Conservation (phyloP, 2,888 invertebrate species). For the Drosophila ezoana region DNA sequence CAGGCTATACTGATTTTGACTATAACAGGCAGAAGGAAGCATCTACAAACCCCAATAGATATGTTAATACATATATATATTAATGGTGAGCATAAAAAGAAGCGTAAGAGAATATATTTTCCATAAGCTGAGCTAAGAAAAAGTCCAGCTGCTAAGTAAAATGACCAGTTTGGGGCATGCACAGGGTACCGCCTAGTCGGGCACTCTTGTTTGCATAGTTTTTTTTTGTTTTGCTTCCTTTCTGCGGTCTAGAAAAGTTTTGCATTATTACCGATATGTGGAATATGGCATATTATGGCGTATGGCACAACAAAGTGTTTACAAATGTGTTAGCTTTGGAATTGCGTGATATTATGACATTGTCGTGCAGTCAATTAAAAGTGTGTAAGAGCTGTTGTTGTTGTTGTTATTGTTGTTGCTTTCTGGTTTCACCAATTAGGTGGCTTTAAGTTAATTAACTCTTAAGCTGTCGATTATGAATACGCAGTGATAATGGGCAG, state of each 20-base stretch:
- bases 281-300: not conserved
- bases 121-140: too few relatives aligned
- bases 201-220: not conserved
- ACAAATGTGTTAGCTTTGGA: conserved; percentile 8
- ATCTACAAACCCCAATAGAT: not conserved
- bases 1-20: not conserved
- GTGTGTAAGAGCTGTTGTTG: conserved; percentile 3
- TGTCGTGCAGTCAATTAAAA: conserved; percentile 39
- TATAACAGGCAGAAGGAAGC: not conserved
- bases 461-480: conserved; percentile 57
- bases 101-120: not conserved
- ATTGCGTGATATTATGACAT: conserved; percentile 38
- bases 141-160: too few relatives aligned
- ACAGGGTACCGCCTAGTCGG: not conserved
- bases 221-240: not conserved
- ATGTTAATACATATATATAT: not conserved
- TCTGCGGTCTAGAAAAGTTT: not conserved
- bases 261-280: conserved; percentile 2
- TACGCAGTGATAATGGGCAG: conserved; percentile 42
- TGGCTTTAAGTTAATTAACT: conserved; percentile 62
- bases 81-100: not conserved
- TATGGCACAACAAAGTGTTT: conserved; percentile 12
- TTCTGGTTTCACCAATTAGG: conserved; percentile 50
- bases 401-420: not conserved
- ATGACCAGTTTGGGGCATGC: not conserved